A percentile compares a stretch with the other conserved stretches of the same genome.
Conservation (phyloP, 1,140 invertebrate species). For the Zaprionus vittiger region DNA sequence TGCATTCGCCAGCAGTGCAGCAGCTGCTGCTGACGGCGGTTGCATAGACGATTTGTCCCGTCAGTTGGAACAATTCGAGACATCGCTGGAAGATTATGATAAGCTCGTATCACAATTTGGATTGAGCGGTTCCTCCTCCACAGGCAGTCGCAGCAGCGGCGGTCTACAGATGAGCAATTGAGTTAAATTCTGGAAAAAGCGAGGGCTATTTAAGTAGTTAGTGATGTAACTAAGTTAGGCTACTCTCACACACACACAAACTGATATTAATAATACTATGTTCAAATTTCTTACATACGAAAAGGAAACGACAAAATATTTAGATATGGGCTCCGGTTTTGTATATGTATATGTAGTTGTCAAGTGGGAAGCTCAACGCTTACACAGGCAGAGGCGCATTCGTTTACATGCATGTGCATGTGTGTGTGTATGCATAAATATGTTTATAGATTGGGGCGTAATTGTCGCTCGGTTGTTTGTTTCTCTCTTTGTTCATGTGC, state of each 20-base stretch:
- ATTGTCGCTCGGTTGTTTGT: constrained; percentile 59
- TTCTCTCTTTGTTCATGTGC: constrained; percentile 78
- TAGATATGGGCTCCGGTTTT: constrained; percentile 42
- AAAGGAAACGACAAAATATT: constrained; percentile 3
- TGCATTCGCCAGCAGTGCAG: constrained; percentile 41
- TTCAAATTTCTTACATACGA: not conserved
- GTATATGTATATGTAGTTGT: constrained; percentile 26
- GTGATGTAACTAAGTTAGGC: not conserved
- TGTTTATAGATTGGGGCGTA: constrained; percentile 51
- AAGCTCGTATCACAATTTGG: constrained; percentile 88
- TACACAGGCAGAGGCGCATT: constrained; percentile 22
- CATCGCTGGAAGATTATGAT: constrained; percentile 90
- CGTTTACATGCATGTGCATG: constrained; percentile 7
- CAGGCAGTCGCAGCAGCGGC: constrained; percentile 77
- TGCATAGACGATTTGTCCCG: constrained; percentile 88
- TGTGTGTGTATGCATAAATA: constrained; percentile 18
- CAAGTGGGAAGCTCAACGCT: constrained; percentile 33
- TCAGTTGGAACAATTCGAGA: constrained; percentile 91
- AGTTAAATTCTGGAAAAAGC: constrained; percentile 25
- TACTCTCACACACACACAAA: not conserved
- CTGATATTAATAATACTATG: constrained; percentile 24
- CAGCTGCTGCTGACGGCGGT: constrained; percentile 79
- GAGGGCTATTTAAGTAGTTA: constrained; percentile 20
- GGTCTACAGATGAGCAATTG: constrained; percentile 81
- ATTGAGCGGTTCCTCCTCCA: constrained; percentile 81